Conservation (phyloP, 2,797 vertebrate genomes). For the Fistularia tabacaria region DNA sequence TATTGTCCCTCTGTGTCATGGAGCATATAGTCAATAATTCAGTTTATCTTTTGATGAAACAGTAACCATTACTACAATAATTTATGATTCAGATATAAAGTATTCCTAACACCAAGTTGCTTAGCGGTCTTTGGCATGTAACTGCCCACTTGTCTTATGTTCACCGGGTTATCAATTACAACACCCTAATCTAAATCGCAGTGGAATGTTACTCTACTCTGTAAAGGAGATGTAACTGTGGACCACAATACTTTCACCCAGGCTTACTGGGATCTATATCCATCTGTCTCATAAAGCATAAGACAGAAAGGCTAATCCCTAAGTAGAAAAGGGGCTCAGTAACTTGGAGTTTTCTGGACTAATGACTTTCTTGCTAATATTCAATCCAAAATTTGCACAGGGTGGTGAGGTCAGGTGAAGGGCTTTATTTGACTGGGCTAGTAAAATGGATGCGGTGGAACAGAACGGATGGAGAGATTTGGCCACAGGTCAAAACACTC, state of each 20-base stretch:
- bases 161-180: slow-evolving; percentile 56
- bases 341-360: slow-evolving; percentile 48
- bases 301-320: slow-evolving; percentile 53
- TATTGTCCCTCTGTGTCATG: slow-evolving; percentile 22
- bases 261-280: slow-evolving; percentile 47
- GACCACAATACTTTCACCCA: slow-evolving; percentile 42
- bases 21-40: slow-evolving; percentile 15
- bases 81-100: slow-evolving; percentile 37
- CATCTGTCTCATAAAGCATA: slow-evolving; percentile 39
- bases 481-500: slow-evolving; percentile 49
- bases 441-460: slow-evolving; percentile 32
- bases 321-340: slow-evolving; percentile 40
- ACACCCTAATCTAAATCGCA: slow-evolving; percentile 44
- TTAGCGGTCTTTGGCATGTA: too few species aligned
- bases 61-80: slow-evolving; percentile 34
- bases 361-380: slow-evolving; percentile 61
- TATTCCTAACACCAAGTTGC: slow-evolving; percentile 6
- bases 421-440: slow-evolving; percentile 44
- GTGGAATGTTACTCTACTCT: slow-evolving; percentile 53
- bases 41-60: slow-evolving; percentile 3
- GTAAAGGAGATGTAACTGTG: slow-evolving; percentile 35
- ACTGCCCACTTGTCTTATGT: slow-evolving; percentile 1
- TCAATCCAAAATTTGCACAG: slow-evolving; percentile 52
- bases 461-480: slow-evolving; percentile 35
- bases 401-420: slow-evolving; percentile 41